Base-by-base conservation (phyloP, 2,113 vertebrate genomes). In the Thunnus thynnus region DNA sequence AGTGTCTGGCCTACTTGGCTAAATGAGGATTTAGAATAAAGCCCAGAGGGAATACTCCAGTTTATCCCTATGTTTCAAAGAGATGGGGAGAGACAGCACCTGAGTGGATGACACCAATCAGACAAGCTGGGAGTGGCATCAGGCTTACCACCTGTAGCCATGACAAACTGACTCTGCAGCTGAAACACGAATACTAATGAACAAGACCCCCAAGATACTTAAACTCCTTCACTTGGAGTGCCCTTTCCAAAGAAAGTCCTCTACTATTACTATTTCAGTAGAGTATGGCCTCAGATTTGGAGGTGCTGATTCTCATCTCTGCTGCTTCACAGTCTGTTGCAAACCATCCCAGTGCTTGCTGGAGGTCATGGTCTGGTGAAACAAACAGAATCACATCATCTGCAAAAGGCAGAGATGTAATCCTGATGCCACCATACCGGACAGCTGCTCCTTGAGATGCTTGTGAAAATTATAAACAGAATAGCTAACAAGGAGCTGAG, bases 1-100 rank as follows among this genome's bases (percentile, higher is more conserved):
- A 74, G 86, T 66, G 82, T 75, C 56, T 69, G 87, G 56, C 89
- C 91, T 87, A 93, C 84, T 90, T 91, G 78, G 48, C 76, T 86
- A 88, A 90, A 89, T 84, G 70, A 84, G 87, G 79, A 82, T 76
- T 84, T 71, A 86, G 89, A 88, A 72, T 78, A 69, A 85, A 78
- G 78, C 86, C 82, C 87, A 87, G 55, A 72, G 88, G 76, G 78
- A 83, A 32, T 85, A 81, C 84, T 91, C 88, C 76, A 89, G 27
- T 90, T 92, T 76, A 77, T 81, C 71, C 50, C 41, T 0, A 2
- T 22, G 70, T 65, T 72, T 87, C 70, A 73, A 55, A 86, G 55
- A 44, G 20, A 36, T 0, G 2, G 17, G 27, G 12, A 67, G 73
- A 47, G 13, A 57, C 20, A 8, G 52, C 74, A 83, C 54, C 74